These are phyloP conservation scores for Teinopalpus imperialis DNA, from an alignment of 2,888 invertebrate genomes.

Conservation along the genomic window DNA sequence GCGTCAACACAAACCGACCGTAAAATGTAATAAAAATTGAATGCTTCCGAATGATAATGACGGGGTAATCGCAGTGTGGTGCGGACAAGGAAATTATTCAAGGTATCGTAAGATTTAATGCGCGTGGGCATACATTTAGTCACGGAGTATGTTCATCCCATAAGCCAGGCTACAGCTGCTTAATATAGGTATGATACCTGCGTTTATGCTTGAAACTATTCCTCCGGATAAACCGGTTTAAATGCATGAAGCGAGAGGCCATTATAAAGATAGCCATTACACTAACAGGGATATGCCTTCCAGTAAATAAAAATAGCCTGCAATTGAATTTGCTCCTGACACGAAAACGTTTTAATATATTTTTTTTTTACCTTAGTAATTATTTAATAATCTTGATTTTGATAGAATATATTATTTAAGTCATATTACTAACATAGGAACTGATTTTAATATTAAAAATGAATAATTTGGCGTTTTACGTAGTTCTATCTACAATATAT, in stretches of 20 bases:
- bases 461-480: too few species aligned
- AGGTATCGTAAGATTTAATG: slow-evolving; percentile 60
- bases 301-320: slow-evolving; percentile 37
- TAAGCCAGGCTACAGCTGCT: slow-evolving; percentile 44
- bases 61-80: slow-evolving; percentile 37
- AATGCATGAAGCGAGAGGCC: slow-evolving; percentile 40
- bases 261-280: slow-evolving; percentile 46
- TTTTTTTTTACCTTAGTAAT: too few species aligned
- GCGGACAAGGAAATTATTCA: slow-evolving; percentile 53
- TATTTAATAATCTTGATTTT: too few species aligned
- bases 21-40: slow-evolving; percentile 67
- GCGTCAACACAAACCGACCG: slow-evolving; percentile 63
- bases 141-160: slow-evolving; percentile 57
- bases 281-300: slow-evolving; percentile 49
- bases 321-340: background rate
- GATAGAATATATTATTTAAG: too few species aligned
- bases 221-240: slow-evolving; percentile 63
- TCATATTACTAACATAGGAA: too few species aligned
- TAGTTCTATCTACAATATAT: too few species aligned
- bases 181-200: slow-evolving; percentile 49
- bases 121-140: slow-evolving; percentile 75
- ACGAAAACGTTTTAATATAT: too few species aligned
- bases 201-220: slow-evolving; percentile 60
- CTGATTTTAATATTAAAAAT: too few species aligned
- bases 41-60: slow-evolving; percentile 57